Evolutionary conservation across 2,797 vertebrate species (phyloP).

Genomic region (Gallirallus australis): DNA sequence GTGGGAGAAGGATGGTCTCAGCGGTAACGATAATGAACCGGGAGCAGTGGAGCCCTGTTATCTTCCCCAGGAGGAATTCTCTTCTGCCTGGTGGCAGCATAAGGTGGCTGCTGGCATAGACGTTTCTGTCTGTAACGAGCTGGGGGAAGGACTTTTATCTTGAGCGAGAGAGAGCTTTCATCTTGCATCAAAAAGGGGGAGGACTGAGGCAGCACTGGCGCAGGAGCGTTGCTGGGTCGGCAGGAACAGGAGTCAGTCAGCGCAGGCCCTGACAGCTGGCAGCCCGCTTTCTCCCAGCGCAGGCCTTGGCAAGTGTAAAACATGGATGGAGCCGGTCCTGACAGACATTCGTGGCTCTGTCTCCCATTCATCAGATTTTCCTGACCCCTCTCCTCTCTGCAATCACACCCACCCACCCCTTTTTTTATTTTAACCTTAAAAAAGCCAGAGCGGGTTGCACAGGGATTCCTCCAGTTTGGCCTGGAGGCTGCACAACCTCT

Average conservation of each 20-base stretch:
- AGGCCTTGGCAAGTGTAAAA: not conserved
- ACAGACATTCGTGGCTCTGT: not conserved
- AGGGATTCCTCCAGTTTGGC: not conserved
- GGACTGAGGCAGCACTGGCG: not conserved
- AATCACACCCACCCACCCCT: not conserved
- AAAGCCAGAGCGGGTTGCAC: not conserved
- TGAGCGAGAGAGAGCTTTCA: not conserved
- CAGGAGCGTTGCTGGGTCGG: not conserved
- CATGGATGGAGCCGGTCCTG: not conserved
- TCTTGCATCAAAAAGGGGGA: not conserved
- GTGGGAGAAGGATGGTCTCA: not conserved
- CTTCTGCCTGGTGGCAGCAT: not conserved
- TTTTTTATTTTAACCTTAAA: not conserved
- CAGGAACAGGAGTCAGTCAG: not conserved
- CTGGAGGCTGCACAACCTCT: not conserved
- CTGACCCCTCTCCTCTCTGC: not conserved
- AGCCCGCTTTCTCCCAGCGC: not conserved
- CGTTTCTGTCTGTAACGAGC: not conserved
- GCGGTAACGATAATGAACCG: not conserved
- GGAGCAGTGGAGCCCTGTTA: not conserved
- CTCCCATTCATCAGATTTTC: not conserved
- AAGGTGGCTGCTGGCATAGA: slow-evolving; percentile 3
- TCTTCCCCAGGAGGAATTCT: not conserved
- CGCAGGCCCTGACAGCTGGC: rapidly evolving
- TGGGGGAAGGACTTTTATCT: slow-evolving; percentile 17